Evolutionary conservation across 2,797 vertebrate genomes (phyloP).

Genomic region (Sebastes aleutianus): DNA sequence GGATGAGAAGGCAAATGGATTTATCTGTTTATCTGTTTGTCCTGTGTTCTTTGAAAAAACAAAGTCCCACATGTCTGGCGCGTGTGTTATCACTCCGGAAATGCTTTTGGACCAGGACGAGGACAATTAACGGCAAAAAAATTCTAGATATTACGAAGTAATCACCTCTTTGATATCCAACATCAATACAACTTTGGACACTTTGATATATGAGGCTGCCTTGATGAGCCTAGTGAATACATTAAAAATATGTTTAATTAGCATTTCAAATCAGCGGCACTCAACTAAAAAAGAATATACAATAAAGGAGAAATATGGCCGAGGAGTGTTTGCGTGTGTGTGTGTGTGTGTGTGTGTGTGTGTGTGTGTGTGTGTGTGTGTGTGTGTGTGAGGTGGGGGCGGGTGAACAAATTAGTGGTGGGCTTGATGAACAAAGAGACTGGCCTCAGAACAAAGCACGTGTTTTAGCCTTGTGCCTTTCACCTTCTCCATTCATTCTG

Average conservation of each 20-base stretch:
- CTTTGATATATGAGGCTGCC: slow-evolving; percentile 85
- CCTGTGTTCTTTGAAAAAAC: not conserved
- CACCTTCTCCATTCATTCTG: slow-evolving; percentile 80
- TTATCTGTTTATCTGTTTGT: slow-evolving; percentile 24
- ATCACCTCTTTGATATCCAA: slow-evolving; percentile 85
- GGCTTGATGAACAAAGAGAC: slow-evolving; percentile 82
- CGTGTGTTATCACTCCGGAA: slow-evolving; percentile 21
- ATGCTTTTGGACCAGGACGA: slow-evolving; percentile 59
- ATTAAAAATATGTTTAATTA: slow-evolving; percentile 88
- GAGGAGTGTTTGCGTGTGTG: slow-evolving; percentile 42
- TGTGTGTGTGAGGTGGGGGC: slow-evolving; percentile 40
- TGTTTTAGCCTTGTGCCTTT: slow-evolving; percentile 78
- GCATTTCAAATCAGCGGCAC: slow-evolving; percentile 83
- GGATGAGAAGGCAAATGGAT: not conserved
- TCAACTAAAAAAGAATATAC: slow-evolving; percentile 81
- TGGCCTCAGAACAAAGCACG: slow-evolving; percentile 76
- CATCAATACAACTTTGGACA: slow-evolving; percentile 86
- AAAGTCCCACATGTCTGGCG: not conserved
- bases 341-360: slow-evolving; percentile 15
- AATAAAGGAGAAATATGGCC: slow-evolving; percentile 80
- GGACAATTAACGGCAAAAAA: slow-evolving; percentile 74
- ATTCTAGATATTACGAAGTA: slow-evolving; percentile 78
- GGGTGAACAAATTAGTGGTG: slow-evolving; percentile 76
- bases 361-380: slow-evolving; percentile 1
- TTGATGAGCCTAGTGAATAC: slow-evolving; percentile 84